These are phyloP conservation scores for Myotis vivesi DNA, from an alignment of 2,797 vertebrate species.

Conservation along the genomic window DNA sequence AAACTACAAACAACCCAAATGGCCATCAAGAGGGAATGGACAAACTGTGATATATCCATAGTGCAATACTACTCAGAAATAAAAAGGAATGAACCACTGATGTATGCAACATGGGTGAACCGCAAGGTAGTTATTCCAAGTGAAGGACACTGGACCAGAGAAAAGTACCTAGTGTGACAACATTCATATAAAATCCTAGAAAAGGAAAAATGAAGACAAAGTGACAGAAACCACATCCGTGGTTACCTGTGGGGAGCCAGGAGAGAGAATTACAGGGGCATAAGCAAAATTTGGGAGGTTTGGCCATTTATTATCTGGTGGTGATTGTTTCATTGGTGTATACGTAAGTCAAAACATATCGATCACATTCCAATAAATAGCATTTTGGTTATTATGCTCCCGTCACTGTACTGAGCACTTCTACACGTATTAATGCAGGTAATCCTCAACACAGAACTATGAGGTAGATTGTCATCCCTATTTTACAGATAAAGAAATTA, in stretches of 20 bases:
- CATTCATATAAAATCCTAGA: too few relatives aligned
- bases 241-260: background rate
- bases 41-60: too few relatives aligned
- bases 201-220: too few relatives aligned
- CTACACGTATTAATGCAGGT: background rate
- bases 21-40: too few relatives aligned
- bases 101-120: too few relatives aligned
- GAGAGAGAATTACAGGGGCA: background rate
- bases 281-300: background rate
- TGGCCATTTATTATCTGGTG: background rate
- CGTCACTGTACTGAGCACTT: background rate
- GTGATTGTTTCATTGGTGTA: background rate
- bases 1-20: too few relatives aligned
- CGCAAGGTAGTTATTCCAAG: too few relatives aligned
- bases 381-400: background rate
- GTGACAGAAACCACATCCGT: background rate
- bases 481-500: background rate
- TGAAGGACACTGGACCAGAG: too few relatives aligned
- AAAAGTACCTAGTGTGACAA: too few relatives aligned
- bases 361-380: background rate
- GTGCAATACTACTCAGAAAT: too few relatives aligned
- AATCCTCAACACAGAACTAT: background rate
- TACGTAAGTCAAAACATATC: background rate
- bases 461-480: background rate
- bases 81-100: too few relatives aligned